A percentile compares a stretch with the other conserved stretches of the same genome.
Evolutionary conservation across 1,140 invertebrate genomes (phyloP).

Genomic region (Trichonephila clavata): DNA sequence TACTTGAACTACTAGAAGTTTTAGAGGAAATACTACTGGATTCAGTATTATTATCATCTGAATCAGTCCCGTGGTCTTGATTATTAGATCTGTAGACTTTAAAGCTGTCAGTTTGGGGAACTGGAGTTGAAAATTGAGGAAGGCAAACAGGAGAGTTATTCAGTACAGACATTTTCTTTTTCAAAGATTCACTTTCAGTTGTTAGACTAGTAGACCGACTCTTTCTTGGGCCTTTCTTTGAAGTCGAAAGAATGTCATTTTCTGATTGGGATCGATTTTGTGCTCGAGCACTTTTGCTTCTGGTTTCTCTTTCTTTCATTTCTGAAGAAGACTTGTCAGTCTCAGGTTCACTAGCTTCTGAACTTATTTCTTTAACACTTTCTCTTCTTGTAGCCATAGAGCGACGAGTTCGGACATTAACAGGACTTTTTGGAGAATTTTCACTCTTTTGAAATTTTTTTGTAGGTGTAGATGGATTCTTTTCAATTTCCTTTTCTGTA

Average conservation of each 20-base stretch:
- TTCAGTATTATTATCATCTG: conserved; percentile 74
- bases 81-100: conserved; percentile 82
- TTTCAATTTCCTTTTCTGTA: conserved; percentile 2
- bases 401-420: conserved; percentile 26
- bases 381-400: conserved; percentile 69
- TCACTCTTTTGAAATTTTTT: conserved; percentile 40
- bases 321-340: conserved; percentile 66
- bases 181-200: conserved; percentile 46
- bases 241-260: conserved; percentile 63
- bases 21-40: conserved; percentile 52
- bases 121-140: conserved; percentile 55
- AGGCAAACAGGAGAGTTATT: conserved; percentile 32
- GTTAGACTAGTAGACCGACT: conserved; percentile 74
- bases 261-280: conserved; percentile 75
- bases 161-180: conserved; percentile 34
- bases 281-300: conserved; percentile 72
- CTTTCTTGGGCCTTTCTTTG: conserved; percentile 67
- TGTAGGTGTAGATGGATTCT: not conserved
- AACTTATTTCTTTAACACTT: conserved; percentile 60
- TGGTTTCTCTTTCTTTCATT: conserved; percentile 61
- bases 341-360: conserved; percentile 70
- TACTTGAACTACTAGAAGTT: not conserved
- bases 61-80: conserved; percentile 77
- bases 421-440: not conserved
- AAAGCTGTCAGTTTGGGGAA: conserved; percentile 83